Evolutionary conservation across 2,797 vertebrate genomes (phyloP), one percentile per base, ranked within the genome.

Genomic region (Aphelocoma californica): DNA sequence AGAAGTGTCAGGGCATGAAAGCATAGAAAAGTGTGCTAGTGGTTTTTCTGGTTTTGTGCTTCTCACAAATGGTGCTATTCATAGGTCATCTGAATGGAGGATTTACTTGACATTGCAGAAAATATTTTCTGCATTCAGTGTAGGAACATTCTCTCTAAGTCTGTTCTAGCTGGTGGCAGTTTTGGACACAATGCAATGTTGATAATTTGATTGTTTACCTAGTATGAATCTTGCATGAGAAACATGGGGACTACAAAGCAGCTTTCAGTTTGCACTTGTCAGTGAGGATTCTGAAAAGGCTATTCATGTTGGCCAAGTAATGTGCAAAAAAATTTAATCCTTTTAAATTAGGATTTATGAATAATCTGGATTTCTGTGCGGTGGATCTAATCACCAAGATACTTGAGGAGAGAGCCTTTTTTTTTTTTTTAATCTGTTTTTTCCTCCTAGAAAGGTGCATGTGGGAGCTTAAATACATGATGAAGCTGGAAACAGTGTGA

Each of bases 121-220:
- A 92, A 77, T 60, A 29, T 91, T 91, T 90, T 88, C 73, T 88
- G 48, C 34, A 12, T 84, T 93, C 77, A 67, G 29, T 65, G 53
- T 80, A 75, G 75, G 73, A 69, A 53, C 21, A 34, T 65, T 92
- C 66, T 86, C 65, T 72, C 34, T 70, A 58, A 82, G 25, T 74
- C 44, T 90, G 1, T 54, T 89, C 44, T 79, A 64, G 36, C 51
- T 90, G 82, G 70, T 86, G 75, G 70, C 54, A 86, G 40, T 81
- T 92, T 81, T 86, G 73, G 78, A 51, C 48, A 53, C 50, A 60
- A 72, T 12, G 9, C 42, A 29, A 29, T 56, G 66, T 31, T 86
- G 78, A 42, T 88, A 94, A 69, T 80, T 71, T 69, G 69, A 58
- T 83, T 94, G 88, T 88, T 87, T 93, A 91, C 50, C 65, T 93